Evolutionary conservation across 1,140 invertebrate species (phyloP).

Genomic region (Matsumurasca onukii): DNA sequence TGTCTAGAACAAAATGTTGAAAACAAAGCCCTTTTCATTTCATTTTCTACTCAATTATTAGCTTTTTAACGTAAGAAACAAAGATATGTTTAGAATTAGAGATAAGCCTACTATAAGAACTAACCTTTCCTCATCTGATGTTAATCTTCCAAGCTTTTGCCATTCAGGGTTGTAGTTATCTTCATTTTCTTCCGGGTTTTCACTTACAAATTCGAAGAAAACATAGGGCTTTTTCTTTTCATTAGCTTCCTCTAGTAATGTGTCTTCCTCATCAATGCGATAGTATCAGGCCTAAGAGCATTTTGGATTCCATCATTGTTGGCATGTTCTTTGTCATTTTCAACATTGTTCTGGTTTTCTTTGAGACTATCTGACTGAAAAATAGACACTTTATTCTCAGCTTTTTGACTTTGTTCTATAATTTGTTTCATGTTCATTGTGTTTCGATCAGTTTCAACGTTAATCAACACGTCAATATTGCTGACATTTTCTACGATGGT

Average conservation of each 20-base stretch:
- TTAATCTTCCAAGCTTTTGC: conserved; percentile 12
- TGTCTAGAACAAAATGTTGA: not conserved
- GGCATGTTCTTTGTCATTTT: not conserved
- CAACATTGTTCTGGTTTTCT: not conserved
- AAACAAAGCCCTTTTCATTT: not conserved
- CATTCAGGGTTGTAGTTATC: conserved; percentile 18
- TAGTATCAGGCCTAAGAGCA: not conserved
- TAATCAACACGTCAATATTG: not conserved
- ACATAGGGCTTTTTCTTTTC: not conserved
- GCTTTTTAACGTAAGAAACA: not conserved
- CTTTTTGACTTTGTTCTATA: not conserved
- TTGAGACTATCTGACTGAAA: not conserved
- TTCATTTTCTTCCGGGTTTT: conserved; percentile 17
- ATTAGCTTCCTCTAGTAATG: not conserved
- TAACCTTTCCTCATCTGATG: conserved; percentile 15
- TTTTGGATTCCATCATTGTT: not conserved
- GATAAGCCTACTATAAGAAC: not conserved
- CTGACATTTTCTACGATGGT: not conserved
- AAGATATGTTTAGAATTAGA: not conserved
- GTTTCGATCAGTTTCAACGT: not conserved
- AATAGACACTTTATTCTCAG: not conserved
- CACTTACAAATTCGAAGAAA: conserved; percentile 18
- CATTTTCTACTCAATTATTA: not conserved
- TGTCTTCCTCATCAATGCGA: not conserved
- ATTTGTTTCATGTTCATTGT: not conserved